A percentile compares a stretch with the other conserved stretches of the same genome.
phyloP scores from a whole-genome alignment of 1,140 invertebrate species.

The Propsilocerus akamusi region DNA sequence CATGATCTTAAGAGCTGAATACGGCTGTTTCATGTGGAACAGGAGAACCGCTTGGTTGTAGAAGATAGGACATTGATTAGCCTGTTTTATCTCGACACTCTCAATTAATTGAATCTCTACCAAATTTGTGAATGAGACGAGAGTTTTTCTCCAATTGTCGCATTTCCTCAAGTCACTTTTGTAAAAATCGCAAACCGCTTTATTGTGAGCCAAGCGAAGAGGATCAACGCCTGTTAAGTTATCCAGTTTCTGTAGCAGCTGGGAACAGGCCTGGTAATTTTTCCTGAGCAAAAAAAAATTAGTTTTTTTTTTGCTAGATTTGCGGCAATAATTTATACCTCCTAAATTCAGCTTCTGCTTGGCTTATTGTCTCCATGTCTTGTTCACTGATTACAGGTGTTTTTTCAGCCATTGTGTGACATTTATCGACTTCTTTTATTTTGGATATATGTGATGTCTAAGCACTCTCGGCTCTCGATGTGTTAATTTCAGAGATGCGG shows the following conservation, averaged over 20 bases:
- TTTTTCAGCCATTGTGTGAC: too few species aligned
- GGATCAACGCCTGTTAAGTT: constrained; percentile 35
- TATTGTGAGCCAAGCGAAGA: constrained; percentile 49
- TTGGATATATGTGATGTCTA: too few species aligned
- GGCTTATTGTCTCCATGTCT: constrained; percentile 6
- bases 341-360: constrained; percentile 19
- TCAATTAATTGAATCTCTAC: constrained; percentile 29
- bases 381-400: too few species aligned
- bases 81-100: constrained; percentile 26
- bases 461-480: too few species aligned
- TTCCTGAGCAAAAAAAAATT: constrained; percentile 13
- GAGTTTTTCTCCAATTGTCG: constrained; percentile 41
- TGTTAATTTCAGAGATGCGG: too few species aligned
- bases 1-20: constrained; percentile 48
- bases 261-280: constrained; percentile 34
- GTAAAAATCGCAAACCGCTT: constrained; percentile 50
- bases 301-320: neutral
- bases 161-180: constrained; percentile 48
- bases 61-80: constrained; percentile 25
- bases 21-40: constrained; percentile 62
- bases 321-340: constrained; percentile 10
- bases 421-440: too few species aligned
- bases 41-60: constrained; percentile 73
- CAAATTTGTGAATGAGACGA: constrained; percentile 37
- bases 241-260: constrained; percentile 37